Conservation (phyloP, 1,140 invertebrate species). For the Maniola jurtina region DNA sequence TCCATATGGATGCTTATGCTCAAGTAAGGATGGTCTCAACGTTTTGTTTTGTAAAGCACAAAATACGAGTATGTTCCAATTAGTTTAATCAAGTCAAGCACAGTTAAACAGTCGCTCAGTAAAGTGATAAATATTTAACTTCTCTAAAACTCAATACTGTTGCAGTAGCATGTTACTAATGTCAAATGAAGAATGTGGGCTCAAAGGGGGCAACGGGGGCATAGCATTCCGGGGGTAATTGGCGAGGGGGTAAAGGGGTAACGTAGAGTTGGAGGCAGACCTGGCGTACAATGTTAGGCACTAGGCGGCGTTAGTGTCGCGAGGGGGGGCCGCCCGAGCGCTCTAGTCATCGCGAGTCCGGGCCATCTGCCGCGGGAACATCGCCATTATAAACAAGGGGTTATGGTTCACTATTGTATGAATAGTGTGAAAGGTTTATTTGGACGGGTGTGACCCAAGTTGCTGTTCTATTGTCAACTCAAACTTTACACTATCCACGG, state of each 20-base stretch:
- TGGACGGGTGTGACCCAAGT: neutral
- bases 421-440: neutral
- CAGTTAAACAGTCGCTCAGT: neutral
- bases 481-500: too few relatives aligned
- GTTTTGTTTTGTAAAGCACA: too few relatives aligned
- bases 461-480: neutral
- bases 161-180: neutral
- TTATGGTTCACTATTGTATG: conserved; percentile 6
- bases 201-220: neutral
- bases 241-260: conserved; percentile 4
- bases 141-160: neutral
- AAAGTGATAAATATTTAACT: neutral
- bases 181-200: neutral
- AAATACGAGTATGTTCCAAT: too few relatives aligned
- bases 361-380: conserved; percentile 65
- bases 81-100: too few relatives aligned
- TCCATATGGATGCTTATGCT: too few relatives aligned
- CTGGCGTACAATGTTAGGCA: conserved; percentile 54
- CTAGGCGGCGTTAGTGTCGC: conserved; percentile 61
- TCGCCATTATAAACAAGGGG: conserved; percentile 39
- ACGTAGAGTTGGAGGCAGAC: conserved; percentile 49
- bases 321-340: conserved; percentile 62
- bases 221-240: conserved; percentile 39
- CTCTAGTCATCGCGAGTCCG: conserved; percentile 75
- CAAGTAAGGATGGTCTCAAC: too few relatives aligned